Evolutionary conservation across 2,113 vertebrate genomes (phyloP), one percentile per base, ranked within the genome.

Genomic region (Esox niger): DNA sequence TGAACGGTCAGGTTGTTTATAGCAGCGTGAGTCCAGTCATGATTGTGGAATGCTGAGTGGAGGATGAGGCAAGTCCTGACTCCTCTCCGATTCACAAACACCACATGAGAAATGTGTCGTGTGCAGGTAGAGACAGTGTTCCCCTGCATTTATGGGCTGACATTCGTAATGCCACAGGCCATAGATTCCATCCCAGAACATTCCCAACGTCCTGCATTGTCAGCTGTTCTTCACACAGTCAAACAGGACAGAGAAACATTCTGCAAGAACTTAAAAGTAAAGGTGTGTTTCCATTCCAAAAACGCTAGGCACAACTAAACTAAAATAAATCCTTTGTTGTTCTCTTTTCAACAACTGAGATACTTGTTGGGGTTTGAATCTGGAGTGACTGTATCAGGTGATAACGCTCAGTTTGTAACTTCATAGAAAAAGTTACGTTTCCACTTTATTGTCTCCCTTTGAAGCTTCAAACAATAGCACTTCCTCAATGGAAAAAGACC

Each of bases 61-160:
- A 66, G 72, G 30, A 79, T 62, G 10, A 74, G 79, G 68, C 89
- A 66, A 87, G 91, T 90, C 82, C 61, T 56, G 81, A 90, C 89
- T 76, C 21, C 81, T 80, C 82, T 75, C 77, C 63, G 4, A 73
- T 70, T 79, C 72, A 4, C 66, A 66, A 82, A 66, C 66, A 80
- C 82, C 71, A 54, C 1, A 64, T 70, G 74, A 85, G 85, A 82
- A 86, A 90, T 88, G 82, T 10, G 33, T 68, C 3, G 4, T 33
- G 26, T 75, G 76, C 85, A 86, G 81, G 84, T 87, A 84, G 69
- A 84, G 71, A 81, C 75, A 78, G 6, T 71, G 30, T 52, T 66
- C 58, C 1, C 61, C n/a, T 62, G 21, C n/a, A 49, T 71, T 58
- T 31, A 62, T n/a, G 30, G 10, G 47, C 32, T 25, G 17, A 64